Evolutionary conservation across 2,888 invertebrate genomes (phyloP).

Genomic region (Gerosis bhagava): DNA sequence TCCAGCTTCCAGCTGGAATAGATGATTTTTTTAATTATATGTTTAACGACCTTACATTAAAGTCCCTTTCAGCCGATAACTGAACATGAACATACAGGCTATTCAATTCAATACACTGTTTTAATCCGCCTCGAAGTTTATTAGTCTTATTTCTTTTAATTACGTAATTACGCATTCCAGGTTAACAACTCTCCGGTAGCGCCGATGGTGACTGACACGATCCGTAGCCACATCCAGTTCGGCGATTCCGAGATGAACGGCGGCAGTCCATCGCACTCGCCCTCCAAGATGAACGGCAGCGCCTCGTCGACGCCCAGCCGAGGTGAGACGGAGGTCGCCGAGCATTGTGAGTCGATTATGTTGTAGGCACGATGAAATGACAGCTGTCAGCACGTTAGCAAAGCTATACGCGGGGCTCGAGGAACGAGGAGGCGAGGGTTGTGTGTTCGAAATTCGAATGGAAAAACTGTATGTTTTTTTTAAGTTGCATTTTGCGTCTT

Average conservation of each 20-base stretch:
- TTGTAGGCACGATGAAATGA: conserved; percentile 67
- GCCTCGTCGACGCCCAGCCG: conserved; percentile 71
- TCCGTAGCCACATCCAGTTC: conserved; percentile 83
- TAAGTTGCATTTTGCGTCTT: too few relatives aligned
- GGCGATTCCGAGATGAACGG: conserved; percentile 69
- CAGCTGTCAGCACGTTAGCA: conserved; percentile 58
- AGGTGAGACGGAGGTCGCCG: conserved; percentile 73
- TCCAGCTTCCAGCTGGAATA: too few relatives aligned
- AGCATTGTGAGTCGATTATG: conserved; percentile 72
- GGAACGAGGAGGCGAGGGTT: too few relatives aligned
- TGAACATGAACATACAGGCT: too few relatives aligned
- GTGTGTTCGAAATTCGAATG: conserved; percentile 34
- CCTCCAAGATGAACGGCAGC: conserved; percentile 66
- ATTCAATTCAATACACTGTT: too few relatives aligned
- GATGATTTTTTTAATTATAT: too few relatives aligned
- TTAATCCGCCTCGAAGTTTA: too few relatives aligned
- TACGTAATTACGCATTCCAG: conserved; percentile 50
- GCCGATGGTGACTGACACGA: conserved; percentile 82
- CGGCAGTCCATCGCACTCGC: conserved; percentile 57
- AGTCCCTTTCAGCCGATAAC: too few relatives aligned
- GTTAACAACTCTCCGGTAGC: conserved; percentile 63
- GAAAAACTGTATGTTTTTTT: too few relatives aligned
- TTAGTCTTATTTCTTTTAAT: too few relatives aligned
- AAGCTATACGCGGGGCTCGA: conserved; percentile 33
- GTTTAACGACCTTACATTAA: too few relatives aligned